Evolutionary conservation across 2,113 vertebrate genomes (phyloP), one percentile per base, ranked within the genome.

Genomic region (Parus major): DNA sequence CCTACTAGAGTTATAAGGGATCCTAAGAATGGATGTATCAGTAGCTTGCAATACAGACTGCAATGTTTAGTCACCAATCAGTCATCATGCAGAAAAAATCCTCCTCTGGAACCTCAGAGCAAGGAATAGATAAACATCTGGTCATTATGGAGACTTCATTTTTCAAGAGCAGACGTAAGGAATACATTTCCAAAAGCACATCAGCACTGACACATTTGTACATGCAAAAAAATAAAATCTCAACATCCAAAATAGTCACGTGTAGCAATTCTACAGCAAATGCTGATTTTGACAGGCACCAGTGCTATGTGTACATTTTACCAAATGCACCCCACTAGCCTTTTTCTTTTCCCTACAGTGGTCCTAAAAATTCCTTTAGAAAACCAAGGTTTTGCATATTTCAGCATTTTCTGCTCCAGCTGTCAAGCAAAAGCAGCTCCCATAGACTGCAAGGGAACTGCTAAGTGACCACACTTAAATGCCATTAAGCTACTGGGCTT

Each of bases 381-480:
- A 94, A 90, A 93, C 52, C 60, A 88, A 81, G 64, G 83, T 90
- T 81, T 60, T 95, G 95, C 68, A 63, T 52, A 81, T 60, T 1
- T 0, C 3, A 94, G 85, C 71, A 71, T 27, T 82, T 96, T 90
- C 61, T 82, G 69, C 78, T 90, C 76, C 71, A 79, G 49, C 80
- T 88, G 82, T 93, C 85, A 94, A 68, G 92, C 47, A 73, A 96
- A 64, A 52, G 66, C 71, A 50, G 88, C 42, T 92, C 85, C 47
- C 88, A 88, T 66, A 63, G 65, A 90, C 90, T 92, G 93, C 85
- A 86, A 78, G 88, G 92, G 80, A 95, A 92, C 93, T 96, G 90
- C 88, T 96, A 96, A 97, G 92, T 96, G 93, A 96, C 91, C 95
- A 96, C 96, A 93, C 95, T 93, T 91, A 90, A 96, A 94, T 92